Base-by-base conservation (phyloP, 2,113 vertebrate species). In the Antennarius striatus region DNA sequence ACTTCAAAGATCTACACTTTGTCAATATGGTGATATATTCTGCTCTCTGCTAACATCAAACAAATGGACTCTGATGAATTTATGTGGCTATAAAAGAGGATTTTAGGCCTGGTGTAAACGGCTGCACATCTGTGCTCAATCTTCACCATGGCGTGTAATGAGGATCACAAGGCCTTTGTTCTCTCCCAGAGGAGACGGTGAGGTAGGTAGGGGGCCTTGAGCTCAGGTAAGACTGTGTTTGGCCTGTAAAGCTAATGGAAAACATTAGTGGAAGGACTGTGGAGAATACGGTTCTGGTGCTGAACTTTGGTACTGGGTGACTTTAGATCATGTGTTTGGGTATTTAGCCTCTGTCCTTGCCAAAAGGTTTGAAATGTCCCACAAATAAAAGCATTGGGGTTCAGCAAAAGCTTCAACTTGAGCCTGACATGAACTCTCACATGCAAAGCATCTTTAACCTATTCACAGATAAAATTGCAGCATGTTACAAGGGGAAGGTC, bases 61-160 rank as follows among this genome's bases (percentile, higher is more conserved):
- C 66, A 52, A 72, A 62, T 6, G 29, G 83, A 68, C 74, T 58
- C 60, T 36, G 73, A 86, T 89, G 75, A 81, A 89, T 91, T 90
- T 90, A 91, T 84, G 56, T 79, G 86, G 59, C 82, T 58, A 63
- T 92, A 89, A 92, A 91, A 82, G 53, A 73, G 40, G 73, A 55
- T 80, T 87, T 78, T 73, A 57, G 73, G 73, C 68, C 49, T 52
- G 80, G 69, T 5, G 40, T 82, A 80, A 88, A 86, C 43, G 9
- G 72, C 79, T 54, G 59, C 64, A 90, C 91, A 91, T 92, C 91
- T 92, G 91, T 65, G 75, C 77, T 82, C 63, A 89, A 91, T 92
- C 84, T 89, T 77, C 69, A 81, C 47, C 22, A 50, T 75, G 62
- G 71, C 68, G 50, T 83, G 82, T 86, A 85, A 87, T 72, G 81